phyloP scores from a whole-genome alignment of 2,888 invertebrate genomes.

The Diarsia brunnea region DNA sequence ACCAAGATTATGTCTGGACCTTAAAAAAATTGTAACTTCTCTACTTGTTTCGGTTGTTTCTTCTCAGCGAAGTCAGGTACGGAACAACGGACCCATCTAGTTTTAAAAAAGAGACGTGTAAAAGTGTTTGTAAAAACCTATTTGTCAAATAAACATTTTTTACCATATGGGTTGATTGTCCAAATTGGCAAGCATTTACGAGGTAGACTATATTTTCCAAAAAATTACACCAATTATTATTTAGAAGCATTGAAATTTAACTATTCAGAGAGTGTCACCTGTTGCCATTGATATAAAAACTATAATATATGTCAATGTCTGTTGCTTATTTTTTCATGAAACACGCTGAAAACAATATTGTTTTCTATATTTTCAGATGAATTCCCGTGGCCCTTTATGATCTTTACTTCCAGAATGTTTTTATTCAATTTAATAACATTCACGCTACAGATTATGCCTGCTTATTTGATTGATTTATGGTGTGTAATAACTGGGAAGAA shows the following conservation, averaged over 20 bases:
- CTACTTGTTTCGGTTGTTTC: too few species aligned
- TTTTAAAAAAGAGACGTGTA: too few species aligned
- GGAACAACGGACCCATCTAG: too few species aligned
- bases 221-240: not conserved
- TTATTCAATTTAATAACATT: constrained; percentile 65
- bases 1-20: too few species aligned
- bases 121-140: too few species aligned
- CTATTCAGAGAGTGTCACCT: not conserved
- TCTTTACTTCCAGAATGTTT: constrained; percentile 62
- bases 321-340: not conserved
- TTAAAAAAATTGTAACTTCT: too few species aligned
- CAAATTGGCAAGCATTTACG: not conserved
- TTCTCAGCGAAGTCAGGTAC: too few species aligned
- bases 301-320: too few species aligned
- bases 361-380: constrained; percentile 68
- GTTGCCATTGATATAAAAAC: too few species aligned
- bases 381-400: constrained; percentile 62
- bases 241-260: not conserved
- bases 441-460: constrained; percentile 71
- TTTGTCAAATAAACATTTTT: too few species aligned
- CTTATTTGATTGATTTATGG: constrained; percentile 70
- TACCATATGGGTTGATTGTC: too few species aligned
- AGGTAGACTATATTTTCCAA: not conserved
- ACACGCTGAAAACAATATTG: not conserved
- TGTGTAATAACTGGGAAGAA: constrained; percentile 65